Evolutionary conservation across 2,113 vertebrate species (phyloP).

Genomic region (Perca schrenkii): DNA sequence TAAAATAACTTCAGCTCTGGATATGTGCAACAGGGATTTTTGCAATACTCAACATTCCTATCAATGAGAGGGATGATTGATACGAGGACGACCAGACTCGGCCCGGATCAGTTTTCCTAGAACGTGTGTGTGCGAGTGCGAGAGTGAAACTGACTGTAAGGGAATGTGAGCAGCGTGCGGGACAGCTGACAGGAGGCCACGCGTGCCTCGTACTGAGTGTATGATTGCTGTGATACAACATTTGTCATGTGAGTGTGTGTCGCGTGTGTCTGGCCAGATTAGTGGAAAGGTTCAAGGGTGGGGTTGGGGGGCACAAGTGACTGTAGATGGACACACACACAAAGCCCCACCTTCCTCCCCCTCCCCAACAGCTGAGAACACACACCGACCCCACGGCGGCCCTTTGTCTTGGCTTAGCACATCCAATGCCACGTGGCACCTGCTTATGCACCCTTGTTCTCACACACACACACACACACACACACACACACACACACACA

Average conservation of each 20-base stretch:
- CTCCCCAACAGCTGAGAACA: slow-evolving; percentile 62
- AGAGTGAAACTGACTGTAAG: background rate
- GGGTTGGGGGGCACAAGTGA: slow-evolving; percentile 31
- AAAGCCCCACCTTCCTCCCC: background rate
- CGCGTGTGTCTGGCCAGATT: slow-evolving; percentile 58
- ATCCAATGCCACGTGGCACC: slow-evolving; percentile 63
- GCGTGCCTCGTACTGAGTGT: background rate
- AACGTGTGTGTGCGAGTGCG: slow-evolving; percentile 19
- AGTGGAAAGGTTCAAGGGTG: slow-evolving; percentile 24
- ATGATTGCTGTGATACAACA: slow-evolving; percentile 35
- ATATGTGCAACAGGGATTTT: slow-evolving; percentile 35
- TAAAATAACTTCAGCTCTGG: slow-evolving; percentile 23
- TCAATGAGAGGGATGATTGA: slow-evolving; percentile 37
- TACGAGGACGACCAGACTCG: slow-evolving; percentile 13
- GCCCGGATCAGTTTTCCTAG: background rate
- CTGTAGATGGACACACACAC: slow-evolving; percentile 42
- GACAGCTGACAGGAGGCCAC: slow-evolving; percentile 57
- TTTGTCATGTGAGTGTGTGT: slow-evolving; percentile 56
- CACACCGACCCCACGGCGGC: slow-evolving; percentile 13
- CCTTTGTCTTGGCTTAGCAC: slow-evolving; percentile 54
- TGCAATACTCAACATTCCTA: slow-evolving; percentile 69
- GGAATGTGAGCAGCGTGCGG: slow-evolving; percentile 10
- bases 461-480: slow-evolving; percentile 30
- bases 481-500: slow-evolving; percentile 2
- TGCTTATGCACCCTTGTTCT: slow-evolving; percentile 43